Percentiles rank a stretch among this genome's conserved stretches.
Conservation (phyloP, 2,797 vertebrate genomes). For the Ispidina lecontei region DNA sequence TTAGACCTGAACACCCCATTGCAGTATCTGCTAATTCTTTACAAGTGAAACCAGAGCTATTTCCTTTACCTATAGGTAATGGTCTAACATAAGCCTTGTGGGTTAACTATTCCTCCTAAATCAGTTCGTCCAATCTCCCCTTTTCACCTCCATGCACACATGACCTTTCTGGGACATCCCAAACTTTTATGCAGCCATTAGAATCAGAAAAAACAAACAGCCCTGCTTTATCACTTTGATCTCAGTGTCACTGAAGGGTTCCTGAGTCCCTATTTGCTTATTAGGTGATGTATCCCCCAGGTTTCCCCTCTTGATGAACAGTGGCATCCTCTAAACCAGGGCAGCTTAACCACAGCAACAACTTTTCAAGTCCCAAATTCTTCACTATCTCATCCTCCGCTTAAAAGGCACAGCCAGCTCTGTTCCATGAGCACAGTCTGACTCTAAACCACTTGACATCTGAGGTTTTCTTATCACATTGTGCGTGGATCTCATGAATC, state of each 20-base stretch:
- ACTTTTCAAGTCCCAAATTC: constrained; percentile 52
- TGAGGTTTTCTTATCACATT: constrained; percentile 68
- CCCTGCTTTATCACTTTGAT: neutral
- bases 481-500: constrained; percentile 65
- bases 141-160: fast-evolving
- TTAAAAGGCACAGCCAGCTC: constrained; percentile 61
- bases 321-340: neutral
- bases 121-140: neutral
- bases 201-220: neutral
- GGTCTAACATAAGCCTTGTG: neutral
- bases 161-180: neutral
- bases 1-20: neutral
- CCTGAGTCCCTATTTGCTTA: neutral
- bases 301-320: neutral
- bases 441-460: constrained; percentile 70
- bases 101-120: neutral
- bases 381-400: constrained; percentile 45
- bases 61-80: neutral
- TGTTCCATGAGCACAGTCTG: constrained; percentile 41
- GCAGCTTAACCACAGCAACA: neutral
- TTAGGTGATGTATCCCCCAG: neutral
- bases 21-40: neutral
- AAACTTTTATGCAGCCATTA: neutral
- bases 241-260: neutral
- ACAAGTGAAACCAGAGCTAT: neutral